Base-by-base conservation (phyloP, 2,113 vertebrate genomes). In the Podilymbus podiceps region DNA sequence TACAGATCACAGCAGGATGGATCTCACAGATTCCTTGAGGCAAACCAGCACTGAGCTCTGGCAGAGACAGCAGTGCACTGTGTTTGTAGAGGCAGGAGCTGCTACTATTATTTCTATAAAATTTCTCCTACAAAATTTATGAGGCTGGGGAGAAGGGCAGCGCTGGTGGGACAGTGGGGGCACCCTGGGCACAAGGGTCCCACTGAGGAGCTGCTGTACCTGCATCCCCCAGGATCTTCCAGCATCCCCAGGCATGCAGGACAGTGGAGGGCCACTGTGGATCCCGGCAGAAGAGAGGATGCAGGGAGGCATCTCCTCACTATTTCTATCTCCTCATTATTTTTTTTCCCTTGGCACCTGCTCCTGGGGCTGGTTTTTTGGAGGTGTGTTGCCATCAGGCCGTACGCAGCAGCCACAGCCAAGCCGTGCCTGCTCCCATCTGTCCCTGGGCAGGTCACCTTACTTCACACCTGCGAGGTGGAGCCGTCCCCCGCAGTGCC, bases 1-100 rank as follows among this genome's bases (percentile, higher is more conserved):
- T 94, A 90, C 92, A 93, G 84, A 96, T 92, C 95, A 89, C 95
- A 96, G 95, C 83, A 81, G 96, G 94, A 94, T 4, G 60, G 94
- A 96, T 94, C 95, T 91, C 87, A 78, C 83, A 72, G 94, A 93
- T 96, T 95, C 95, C 97, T 97, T 92, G 92, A 94, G 92, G 92
- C 95, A 92, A 95, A 90, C 30, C 86, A 81, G 92, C 28, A 1
- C 42, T 40, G 77, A 72, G 93, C 53, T 76, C 90, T 79, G 79
- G 88, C 82, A 83, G 88, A 64, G 82, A 69, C 85, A 77, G 91
- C 78, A 69, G 58, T 6, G 1, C 2, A 0, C 74, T 35, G 75
- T 52, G 62, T 81, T 85, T 78, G 94, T 2, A 27, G 49, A 73
- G 44, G 74, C 93, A 92, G 86, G 64, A 95, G 64, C 77, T 78